phyloP scores from a whole-genome alignment of 2,113 vertebrate species.

The Sarotherodon lohbergeri region DNA sequence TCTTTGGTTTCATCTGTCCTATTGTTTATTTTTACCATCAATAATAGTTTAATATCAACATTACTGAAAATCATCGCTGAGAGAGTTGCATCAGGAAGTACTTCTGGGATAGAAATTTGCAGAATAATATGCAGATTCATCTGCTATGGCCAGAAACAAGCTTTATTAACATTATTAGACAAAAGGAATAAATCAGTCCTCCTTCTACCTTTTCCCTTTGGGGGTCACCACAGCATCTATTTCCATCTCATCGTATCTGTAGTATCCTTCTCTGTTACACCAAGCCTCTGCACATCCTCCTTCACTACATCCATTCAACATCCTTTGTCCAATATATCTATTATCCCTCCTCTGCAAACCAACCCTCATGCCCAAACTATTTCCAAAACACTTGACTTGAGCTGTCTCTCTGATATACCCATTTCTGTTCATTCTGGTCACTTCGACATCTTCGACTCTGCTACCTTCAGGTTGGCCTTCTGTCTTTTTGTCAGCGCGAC shows the following conservation, averaged over 20 bases:
- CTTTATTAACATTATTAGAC: background rate
- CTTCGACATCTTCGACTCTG: background rate
- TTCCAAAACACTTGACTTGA: background rate
- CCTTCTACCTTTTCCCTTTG: background rate
- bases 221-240: background rate
- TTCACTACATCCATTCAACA: background rate
- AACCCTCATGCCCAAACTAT: background rate
- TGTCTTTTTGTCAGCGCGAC: background rate
- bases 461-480: background rate
- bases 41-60: background rate
- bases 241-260: background rate
- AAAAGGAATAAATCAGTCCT: background rate
- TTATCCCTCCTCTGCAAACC: background rate
- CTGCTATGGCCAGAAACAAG: background rate
- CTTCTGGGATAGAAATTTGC: background rate
- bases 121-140: background rate
- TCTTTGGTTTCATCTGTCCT: background rate
- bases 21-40: background rate
- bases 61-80: background rate
- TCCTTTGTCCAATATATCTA: background rate
- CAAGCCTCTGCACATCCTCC: background rate
- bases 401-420: background rate
- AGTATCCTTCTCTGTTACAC: background rate
- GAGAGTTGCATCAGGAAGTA: background rate
- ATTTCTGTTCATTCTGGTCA: background rate